Percentiles rank a stretch among this genome's conserved stretches.
These are phyloP conservation scores for Biston betularia DNA, from an alignment of 2,888 invertebrate genomes.

Conservation along the genomic window DNA sequence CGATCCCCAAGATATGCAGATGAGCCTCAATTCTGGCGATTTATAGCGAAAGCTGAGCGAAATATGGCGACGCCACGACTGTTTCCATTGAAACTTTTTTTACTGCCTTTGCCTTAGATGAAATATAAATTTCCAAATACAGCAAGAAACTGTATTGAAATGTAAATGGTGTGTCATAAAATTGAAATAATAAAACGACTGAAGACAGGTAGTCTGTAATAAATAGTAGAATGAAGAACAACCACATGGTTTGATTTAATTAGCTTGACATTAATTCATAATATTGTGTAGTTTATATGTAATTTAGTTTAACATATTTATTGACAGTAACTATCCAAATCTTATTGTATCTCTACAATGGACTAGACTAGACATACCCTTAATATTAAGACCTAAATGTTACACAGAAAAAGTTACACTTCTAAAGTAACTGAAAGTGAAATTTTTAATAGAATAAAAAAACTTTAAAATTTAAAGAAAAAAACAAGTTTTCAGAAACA, in stretches of 20 bases:
- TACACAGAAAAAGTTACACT: no score
- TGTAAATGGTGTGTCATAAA: slow-evolving; percentile 61
- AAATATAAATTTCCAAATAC: slow-evolving; percentile 78
- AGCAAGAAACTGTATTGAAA: slow-evolving; percentile 70
- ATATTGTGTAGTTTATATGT: no score
- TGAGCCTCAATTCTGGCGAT: slow-evolving; percentile 75
- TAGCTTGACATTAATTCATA: no score
- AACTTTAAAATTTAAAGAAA: not conserved
- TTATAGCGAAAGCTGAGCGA: slow-evolving; percentile 78
- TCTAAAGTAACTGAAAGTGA: no score
- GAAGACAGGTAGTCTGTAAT: slow-evolving; percentile 7
- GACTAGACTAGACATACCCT: no score
- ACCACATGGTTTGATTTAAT: no score
- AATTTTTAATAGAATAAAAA: no score
- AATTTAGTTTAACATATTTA: no score
- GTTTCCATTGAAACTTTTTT: slow-evolving; percentile 79
- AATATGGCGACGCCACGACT: slow-evolving; percentile 76
- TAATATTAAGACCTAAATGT: no score
- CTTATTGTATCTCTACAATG: no score
- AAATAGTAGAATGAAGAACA: not conserved
- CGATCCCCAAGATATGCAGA: slow-evolving; percentile 75
- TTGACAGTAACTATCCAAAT: no score
- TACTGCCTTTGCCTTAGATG: slow-evolving; percentile 70
- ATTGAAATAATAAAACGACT: slow-evolving; percentile 27
- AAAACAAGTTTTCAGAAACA: not conserved